phyloP scores from a whole-genome alignment of 2,113 vertebrate species.

The Xenus cinereus region DNA sequence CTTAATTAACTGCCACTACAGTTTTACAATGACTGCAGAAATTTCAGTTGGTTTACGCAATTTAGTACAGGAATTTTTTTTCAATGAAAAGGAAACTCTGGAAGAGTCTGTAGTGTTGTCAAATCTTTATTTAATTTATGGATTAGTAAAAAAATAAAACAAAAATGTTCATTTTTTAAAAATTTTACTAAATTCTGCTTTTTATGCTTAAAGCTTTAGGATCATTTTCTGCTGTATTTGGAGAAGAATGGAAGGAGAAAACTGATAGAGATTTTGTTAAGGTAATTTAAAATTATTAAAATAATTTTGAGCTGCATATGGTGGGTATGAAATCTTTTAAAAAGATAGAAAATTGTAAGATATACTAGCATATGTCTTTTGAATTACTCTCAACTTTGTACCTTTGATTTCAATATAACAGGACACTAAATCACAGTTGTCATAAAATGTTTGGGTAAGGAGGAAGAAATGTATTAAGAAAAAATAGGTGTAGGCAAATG shows the following conservation, averaged over 20 bases:
- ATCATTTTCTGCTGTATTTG: conserved; percentile 96
- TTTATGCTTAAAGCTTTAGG: conserved; percentile 86
- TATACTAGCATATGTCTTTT: neutral
- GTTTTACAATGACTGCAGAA: neutral
- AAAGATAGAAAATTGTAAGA: neutral
- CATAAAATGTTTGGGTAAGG: neutral
- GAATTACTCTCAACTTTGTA: neutral
- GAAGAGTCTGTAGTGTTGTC: neutral
- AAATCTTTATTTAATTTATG: neutral
- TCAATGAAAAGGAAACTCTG: neutral
- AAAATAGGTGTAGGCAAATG: neutral
- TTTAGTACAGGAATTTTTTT: neutral
- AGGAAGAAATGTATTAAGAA: neutral
- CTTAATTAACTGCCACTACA: neutral
- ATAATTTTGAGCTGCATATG: neutral
- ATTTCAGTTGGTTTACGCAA: neutral
- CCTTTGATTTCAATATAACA: neutral
- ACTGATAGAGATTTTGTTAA: conserved; percentile 97
- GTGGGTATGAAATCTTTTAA: neutral
- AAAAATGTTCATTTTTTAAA: neutral
- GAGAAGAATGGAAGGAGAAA: conserved; percentile 98
- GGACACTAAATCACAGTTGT: neutral
- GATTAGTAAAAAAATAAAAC: conserved; percentile 24
- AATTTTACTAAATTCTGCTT: conserved; percentile 51
- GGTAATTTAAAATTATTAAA: conserved; percentile 77